Evolutionary conservation across 2,888 invertebrate species (phyloP).

Genomic region (Mayetiola destructor): DNA sequence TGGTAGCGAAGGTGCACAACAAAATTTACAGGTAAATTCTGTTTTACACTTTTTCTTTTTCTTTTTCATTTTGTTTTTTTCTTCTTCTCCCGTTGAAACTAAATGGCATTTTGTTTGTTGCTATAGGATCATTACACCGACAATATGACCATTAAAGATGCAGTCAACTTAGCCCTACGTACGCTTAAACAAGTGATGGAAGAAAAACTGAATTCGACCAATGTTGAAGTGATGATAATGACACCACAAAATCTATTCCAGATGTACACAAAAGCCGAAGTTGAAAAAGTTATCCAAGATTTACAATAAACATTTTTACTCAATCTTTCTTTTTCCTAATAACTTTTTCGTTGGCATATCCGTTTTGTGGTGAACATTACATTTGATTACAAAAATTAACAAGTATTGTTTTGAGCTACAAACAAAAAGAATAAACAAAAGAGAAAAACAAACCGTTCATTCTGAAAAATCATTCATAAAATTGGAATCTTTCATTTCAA

Average conservation of each 20-base stretch:
- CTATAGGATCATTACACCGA: slow-evolving; percentile 53
- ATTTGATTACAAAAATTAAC: no score
- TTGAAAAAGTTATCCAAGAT: slow-evolving; percentile 74
- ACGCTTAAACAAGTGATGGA: slow-evolving; percentile 99
- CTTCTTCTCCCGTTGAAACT: background rate
- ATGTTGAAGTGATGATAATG: slow-evolving; percentile 94
- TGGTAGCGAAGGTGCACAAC: slow-evolving; percentile 97
- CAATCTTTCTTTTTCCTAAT: no score
- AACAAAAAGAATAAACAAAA: no score
- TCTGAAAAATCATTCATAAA: no score
- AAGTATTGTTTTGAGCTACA: no score
- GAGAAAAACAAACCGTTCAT: no score
- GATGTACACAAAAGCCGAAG: slow-evolving; percentile 79
- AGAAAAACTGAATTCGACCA: slow-evolving; percentile 90
- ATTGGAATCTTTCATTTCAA: no score
- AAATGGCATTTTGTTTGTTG: no score
- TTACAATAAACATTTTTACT: slow-evolving; percentile 51
- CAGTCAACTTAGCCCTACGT: slow-evolving; percentile 75
- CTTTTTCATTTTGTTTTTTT: background rate
- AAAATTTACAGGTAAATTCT: slow-evolving; percentile 50
- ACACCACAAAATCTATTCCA: slow-evolving; percentile 71
- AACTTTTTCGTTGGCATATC: no score
- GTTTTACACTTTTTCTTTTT: background rate
- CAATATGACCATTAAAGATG: slow-evolving; percentile 88
- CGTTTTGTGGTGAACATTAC: no score